Percentiles rank a stretch among this genome's conserved stretches.
Evolutionary conservation across 2,888 invertebrate species (phyloP).

Genomic region (Synergus itoensis): DNA sequence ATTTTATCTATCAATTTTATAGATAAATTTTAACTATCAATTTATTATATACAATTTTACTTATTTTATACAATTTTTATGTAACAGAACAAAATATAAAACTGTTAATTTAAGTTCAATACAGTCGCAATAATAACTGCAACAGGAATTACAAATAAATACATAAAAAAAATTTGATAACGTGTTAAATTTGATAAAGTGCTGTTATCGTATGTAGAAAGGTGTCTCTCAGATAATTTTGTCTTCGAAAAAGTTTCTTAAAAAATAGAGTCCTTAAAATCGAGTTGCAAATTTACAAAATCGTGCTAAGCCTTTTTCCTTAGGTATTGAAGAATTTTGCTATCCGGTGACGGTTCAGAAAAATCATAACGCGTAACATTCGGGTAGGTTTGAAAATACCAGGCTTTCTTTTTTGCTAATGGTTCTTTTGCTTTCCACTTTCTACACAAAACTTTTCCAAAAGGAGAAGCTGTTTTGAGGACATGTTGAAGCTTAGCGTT

Average conservation of each 20-base stretch:
- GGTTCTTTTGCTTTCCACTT: constrained; percentile 67
- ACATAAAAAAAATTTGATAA: not conserved
- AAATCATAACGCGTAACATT: constrained; percentile 79
- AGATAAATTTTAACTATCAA: no score
- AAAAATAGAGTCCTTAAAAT: constrained; percentile 15
- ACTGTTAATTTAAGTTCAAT: no score
- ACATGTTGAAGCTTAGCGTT: constrained; percentile 42
- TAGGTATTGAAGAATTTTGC: constrained; percentile 77
- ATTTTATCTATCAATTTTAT: not conserved
- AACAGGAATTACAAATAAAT: not conserved
- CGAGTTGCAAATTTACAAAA: constrained; percentile 13
- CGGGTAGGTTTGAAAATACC: constrained; percentile 42
- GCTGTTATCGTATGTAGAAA: not conserved
- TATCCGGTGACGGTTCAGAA: constrained; percentile 82
- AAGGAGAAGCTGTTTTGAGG: constrained; percentile 74
- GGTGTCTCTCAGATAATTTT: not conserved
- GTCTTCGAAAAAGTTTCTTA: not conserved
- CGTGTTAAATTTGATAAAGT: no score
- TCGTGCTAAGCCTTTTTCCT: constrained; percentile 55
- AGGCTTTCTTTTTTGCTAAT: constrained; percentile 38
- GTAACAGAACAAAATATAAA: not conserved
- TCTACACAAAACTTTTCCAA: constrained; percentile 79
- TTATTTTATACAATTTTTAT: no score
- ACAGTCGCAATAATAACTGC: not conserved
- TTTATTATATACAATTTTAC: no score